Evolutionary conservation across 2,888 invertebrate species (phyloP), one percentile per base, ranked within the genome.

Genomic region (Sarcophaga rosellei): DNA sequence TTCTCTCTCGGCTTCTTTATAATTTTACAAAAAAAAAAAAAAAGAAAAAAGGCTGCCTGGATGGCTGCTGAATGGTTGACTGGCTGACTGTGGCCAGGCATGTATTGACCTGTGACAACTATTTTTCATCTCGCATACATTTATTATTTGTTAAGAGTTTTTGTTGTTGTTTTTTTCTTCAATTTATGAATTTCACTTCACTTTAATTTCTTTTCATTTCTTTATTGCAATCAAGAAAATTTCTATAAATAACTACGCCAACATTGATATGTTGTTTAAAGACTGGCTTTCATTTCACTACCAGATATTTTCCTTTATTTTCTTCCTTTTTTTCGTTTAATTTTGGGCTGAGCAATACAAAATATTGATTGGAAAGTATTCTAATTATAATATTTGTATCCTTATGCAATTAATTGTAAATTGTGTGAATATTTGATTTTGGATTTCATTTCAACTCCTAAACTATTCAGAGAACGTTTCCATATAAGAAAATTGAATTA

Each of bases 81-180:
- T 53, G 53, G 17, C 17, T 15, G 62, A 47, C 53, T 47, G 69
- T 68, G 57, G 57, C 65, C 68, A 70, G 75, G 12, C 76, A 73
- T 81, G 79, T 85, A 77, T 77, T 86, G 86, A 86, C 86, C 86
- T 80, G 83, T 86, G 82, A 80, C 86, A 86, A 86, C 82, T 61
- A 73, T 83, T 80, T 83, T 85, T 81, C 81, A 69, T 85, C 44
- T 61, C 57, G 25, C 35, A 45, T 81, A 66, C 11, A 20, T 61
- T n/a, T 66, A 44, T 66, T 66, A 20, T 66, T 44, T 75, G n/a
- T 81, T 25, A 21, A 12, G 17, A 10, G 17, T 5, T 53, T 2
- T 17, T 53, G 53, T 17, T 53, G 53, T 53, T 4, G 15, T 4
- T 35, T 45, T 8, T 65, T n/a, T 68, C 62, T 63, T 75, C 15